Base-by-base conservation (phyloP, 2,797 vertebrate species). In the Anomalospiza imberbis region DNA sequence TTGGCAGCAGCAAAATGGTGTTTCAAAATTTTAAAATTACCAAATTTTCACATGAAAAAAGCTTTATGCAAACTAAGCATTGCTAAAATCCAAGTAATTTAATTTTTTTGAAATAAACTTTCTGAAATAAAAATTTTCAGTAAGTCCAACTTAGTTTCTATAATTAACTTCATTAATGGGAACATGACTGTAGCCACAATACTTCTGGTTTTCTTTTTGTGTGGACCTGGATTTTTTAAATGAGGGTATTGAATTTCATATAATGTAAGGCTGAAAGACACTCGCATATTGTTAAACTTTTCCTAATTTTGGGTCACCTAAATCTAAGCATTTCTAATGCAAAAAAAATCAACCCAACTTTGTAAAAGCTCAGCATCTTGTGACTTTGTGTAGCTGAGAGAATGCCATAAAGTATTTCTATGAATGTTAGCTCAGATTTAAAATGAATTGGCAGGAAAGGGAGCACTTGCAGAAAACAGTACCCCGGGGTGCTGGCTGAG, bases 361-460 rank as follows among this genome's bases (percentile, higher is more conserved):
- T 61, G 34, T 82, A 85, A 79, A 77, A 88, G 36, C 79, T 93
- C 34, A 63, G 54, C 34, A 29, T 93, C 60, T 70, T 88, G 40
- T 94, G 85, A 88, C 89, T 95, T 95, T 94, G 87, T 76, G 60
- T 76, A 75, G 62, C 91, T 81, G 79, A 62, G 91, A 94, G 85
- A 86, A 88, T 86, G 92, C 91, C 95, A 84, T 57, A 40, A 95
- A 93, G 66, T 84, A 84, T 95, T 92, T 96, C 79, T 76, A 6
- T 90, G 92, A 89, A 91, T 0, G 3, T 84, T 95, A 81, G 48
- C 51, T 97, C 81, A 89, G 90, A 91, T 92, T 88, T 96, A 97
- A 97, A 95, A 95, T 88, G 95, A 96, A 88, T 86, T 96, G 93
- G 79, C 94, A 97, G 91, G 91, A 75, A 95, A 92, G 85, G 88